Base-by-base conservation (phyloP, 2,888 invertebrate species). In the Atethmia centrago region DNA sequence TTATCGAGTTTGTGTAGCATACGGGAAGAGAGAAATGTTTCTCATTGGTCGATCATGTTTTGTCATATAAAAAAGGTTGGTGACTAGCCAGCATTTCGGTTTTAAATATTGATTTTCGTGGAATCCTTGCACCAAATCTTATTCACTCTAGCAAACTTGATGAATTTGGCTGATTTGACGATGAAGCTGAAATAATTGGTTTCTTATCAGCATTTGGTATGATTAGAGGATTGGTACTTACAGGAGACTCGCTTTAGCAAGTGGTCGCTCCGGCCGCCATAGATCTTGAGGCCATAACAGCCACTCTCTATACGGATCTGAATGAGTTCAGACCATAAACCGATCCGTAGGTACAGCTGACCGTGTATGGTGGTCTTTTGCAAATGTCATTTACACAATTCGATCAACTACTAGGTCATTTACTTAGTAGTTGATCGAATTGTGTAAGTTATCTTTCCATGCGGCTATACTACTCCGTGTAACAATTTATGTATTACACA, bases 311-410 rank as follows among this genome's bases (percentile, higher is more conserved):
- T 42, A 40, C 3, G 5, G 4, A 5, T 28, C 25, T 25, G 25
- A 16, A 21, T 21, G 21, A 40, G 21, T 12, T 42, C 16, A 42
- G 5, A n/a, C n/a, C 5, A 8, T 12, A 31, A 9, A 68, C 12
- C 3, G 12, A 51, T 73, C 56, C 7, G 36, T 56, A 47, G 31
- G 5, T 31, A 59, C 8, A 63, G 7, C 10, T 63, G 10, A 40
- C 25, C 3, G 14, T n/a, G 0, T 62, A 36, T 2, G 28, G 28
- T n/a, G 19, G 28, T 16, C 14, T 10, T 40, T 7, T 31, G 59
- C 59, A 53, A 58, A 68, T 69, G 28, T n/a, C 51, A 47, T 47
- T 79, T 61, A 25, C 71, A 61, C 40, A 47, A 71, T 71, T 42
- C 28, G 47, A 61, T 45, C 5, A 77, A 21, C 25, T 16, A 21